phyloP scores from a whole-genome alignment of 2,888 invertebrate species.

The Physocephala rufipes region DNA sequence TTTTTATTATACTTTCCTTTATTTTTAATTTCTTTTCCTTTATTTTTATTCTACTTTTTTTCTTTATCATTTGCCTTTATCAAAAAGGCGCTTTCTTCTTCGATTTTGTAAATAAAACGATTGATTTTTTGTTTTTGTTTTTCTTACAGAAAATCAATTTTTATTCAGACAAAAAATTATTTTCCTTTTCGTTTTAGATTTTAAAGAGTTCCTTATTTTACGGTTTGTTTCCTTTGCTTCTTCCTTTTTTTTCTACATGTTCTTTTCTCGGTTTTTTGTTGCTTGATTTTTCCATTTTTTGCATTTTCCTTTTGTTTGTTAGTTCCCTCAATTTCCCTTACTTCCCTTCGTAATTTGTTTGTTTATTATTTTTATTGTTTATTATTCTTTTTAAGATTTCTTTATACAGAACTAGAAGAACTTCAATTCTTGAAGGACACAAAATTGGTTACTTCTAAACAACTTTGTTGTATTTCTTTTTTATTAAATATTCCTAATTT shows the following conservation, averaged over 20 bases:
- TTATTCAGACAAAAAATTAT: constrained; percentile 62
- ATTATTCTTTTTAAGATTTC: constrained; percentile 37
- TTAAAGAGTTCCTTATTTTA: constrained; percentile 38
- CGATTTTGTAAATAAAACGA: constrained; percentile 17
- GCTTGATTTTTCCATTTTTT: constrained; percentile 23
- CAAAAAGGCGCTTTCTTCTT: neutral
- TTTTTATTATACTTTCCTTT: neutral
- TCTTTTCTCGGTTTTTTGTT: constrained; percentile 31
- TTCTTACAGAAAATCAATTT: constrained; percentile 66
- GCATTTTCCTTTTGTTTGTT: constrained; percentile 41
- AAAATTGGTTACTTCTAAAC: constrained; percentile 11
- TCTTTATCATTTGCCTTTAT: no score
- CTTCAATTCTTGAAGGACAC: constrained; percentile 26
- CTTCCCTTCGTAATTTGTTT: constrained; percentile 32
- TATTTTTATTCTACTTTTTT: no score
- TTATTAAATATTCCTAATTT: constrained; percentile 8
- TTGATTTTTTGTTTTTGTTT: constrained; percentile 52
- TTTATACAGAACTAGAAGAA: constrained; percentile 32
- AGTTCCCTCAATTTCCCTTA: constrained; percentile 39
- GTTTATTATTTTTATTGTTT: constrained; percentile 22
- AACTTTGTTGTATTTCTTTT: constrained; percentile 16
- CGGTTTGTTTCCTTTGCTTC: constrained; percentile 35
- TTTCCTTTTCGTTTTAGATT: constrained; percentile 47
- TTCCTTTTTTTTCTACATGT: no score
- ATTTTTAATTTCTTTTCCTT: neutral